These are phyloP conservation scores for Andricus curvator DNA, from an alignment of 2,888 invertebrate genomes.

Conservation along the genomic window DNA sequence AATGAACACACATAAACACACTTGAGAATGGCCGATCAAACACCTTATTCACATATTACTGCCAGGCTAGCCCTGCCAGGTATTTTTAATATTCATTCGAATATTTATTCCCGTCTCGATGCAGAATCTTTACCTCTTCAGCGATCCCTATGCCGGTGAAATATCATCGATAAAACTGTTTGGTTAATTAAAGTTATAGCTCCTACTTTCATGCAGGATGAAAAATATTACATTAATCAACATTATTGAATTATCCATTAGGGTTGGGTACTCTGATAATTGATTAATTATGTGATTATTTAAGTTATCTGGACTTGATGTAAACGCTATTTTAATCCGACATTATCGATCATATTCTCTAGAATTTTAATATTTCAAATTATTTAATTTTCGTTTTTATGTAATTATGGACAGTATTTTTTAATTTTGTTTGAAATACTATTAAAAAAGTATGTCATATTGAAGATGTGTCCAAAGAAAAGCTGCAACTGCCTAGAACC, in stretches of 20 bases:
- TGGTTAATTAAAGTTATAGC: slow-evolving; percentile 1
- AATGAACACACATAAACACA: not conserved
- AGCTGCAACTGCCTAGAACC: not conserved
- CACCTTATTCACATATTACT: not conserved
- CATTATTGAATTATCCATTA: not conserved
- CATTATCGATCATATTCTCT: not conserved
- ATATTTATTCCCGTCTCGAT: not conserved
- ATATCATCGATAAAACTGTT: slow-evolving; percentile 10
- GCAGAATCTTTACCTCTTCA: slow-evolving; percentile 8
- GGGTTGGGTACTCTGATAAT: not conserved
- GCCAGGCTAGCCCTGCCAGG: not conserved
- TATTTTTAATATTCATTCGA: slow-evolving; percentile 16
- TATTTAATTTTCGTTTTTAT: too few relatives aligned
- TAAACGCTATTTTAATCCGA: not conserved
- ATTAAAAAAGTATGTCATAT: too few relatives aligned
- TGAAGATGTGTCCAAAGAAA: too few relatives aligned
- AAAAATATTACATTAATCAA: slow-evolving; percentile 1
- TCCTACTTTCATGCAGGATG: not conserved
- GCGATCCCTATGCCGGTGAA: not conserved
- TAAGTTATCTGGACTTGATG: not conserved
- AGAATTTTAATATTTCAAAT: not conserved
- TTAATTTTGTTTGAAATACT: too few relatives aligned
- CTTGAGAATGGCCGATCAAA: slow-evolving; percentile 1
- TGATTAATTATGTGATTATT: not conserved
- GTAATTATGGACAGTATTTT: too few relatives aligned